A percentile compares a stretch with the other conserved stretches of the same genome.
These are phyloP conservation scores for Oryzias dopingdopingensis DNA, from an alignment of 2,797 vertebrate genomes.

Conservation along the genomic window DNA sequence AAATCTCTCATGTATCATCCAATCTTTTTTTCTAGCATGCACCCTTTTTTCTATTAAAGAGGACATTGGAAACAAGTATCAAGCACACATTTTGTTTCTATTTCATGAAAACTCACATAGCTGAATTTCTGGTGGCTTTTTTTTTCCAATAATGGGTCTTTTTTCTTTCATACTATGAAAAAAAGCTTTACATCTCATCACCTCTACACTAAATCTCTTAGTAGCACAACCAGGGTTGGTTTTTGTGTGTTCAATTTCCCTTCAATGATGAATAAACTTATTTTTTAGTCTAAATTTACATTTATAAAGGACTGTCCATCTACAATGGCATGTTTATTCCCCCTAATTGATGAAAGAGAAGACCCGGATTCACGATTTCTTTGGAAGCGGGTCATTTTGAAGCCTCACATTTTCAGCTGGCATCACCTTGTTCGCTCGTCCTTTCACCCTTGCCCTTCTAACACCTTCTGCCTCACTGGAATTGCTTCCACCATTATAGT, in stretches of 20 bases:
- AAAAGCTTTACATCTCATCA: constrained; percentile 6
- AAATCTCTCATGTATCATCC: background rate
- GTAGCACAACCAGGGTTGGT: constrained; percentile 8
- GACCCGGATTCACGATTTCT: constrained; percentile 37
- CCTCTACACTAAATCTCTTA: constrained; percentile 2
- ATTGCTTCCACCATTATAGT: constrained; percentile 7
- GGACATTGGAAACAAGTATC: background rate
- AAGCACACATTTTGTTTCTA: background rate
- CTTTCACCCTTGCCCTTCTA: constrained; percentile 38
- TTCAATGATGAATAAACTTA: background rate
- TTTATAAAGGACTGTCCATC: background rate
- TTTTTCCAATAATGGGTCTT: background rate
- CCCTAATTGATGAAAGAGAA: constrained; percentile 39
- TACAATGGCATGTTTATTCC: constrained; percentile 1
- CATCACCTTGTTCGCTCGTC: constrained; percentile 36
- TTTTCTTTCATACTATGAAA: background rate
- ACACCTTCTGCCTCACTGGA: constrained; percentile 28
- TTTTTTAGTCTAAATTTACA: constrained; percentile 3
- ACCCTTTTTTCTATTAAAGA: too few relatives aligned
- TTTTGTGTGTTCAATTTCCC: too few relatives aligned
- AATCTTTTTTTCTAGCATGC: background rate
- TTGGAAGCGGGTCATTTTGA: constrained; percentile 37
- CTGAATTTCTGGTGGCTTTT: constrained; percentile 10
- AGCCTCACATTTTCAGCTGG: constrained; percentile 31
- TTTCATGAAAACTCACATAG: background rate